Conservation (phyloP, 2,888 invertebrate species). For the Ophion obscuratus region DNA sequence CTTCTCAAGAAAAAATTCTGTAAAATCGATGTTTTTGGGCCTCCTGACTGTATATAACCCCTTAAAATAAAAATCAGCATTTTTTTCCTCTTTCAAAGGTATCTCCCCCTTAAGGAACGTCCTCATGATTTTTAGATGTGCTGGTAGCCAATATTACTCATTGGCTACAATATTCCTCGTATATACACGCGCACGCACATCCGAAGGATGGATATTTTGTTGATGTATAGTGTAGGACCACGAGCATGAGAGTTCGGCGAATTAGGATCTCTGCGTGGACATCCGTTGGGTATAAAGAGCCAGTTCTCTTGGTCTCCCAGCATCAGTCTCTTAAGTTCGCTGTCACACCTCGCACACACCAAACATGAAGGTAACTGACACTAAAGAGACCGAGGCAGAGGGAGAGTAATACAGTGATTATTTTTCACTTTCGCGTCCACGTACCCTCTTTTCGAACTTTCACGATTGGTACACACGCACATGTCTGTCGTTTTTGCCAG, state of each 20-base stretch:
- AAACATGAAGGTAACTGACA: conserved; percentile 78
- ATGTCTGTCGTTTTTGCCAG: not conserved
- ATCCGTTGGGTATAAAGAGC: conserved; percentile 76
- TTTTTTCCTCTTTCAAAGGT: no score
- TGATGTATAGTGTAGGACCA: not conserved
- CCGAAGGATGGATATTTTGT: conserved; percentile 4
- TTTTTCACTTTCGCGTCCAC: conserved; percentile 17
- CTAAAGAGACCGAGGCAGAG: not conserved
- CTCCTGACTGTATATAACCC: no score
- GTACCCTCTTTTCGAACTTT: conserved; percentile 26
- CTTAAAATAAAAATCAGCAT: no score
- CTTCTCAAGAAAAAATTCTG: no score
- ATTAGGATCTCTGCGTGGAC: conserved; percentile 74
- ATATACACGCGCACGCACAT: not conserved
- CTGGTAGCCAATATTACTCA: not conserved
- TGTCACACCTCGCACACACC: conserved; percentile 63
- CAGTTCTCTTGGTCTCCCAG: conserved; percentile 69
- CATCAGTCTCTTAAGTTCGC: conserved; percentile 76
- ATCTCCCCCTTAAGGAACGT: no score
- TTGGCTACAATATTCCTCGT: not conserved
- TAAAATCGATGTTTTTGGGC: no score
- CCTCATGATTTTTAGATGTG: no score
- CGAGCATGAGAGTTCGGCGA: conserved; percentile 70
- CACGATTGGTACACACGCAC: not conserved
- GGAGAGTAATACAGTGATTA: conserved; percentile 23